Conservation (phyloP, 2,113 vertebrate species). For the Megaptera novaeangliae region DNA sequence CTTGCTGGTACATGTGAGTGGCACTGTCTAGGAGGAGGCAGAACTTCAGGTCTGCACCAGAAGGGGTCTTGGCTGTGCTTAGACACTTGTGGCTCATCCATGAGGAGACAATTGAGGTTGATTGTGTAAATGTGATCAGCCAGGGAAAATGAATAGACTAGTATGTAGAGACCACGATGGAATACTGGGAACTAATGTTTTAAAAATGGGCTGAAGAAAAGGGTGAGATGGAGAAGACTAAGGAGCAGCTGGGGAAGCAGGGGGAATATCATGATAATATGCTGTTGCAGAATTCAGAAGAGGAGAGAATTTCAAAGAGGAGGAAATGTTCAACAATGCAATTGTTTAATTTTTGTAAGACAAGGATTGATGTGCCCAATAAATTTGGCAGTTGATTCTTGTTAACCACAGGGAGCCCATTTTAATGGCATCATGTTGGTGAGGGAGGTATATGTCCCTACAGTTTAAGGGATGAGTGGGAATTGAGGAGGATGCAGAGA, state of each 20-base stretch:
- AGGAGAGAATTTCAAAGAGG: neutral
- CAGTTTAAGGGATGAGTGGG: neutral
- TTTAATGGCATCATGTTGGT: neutral
- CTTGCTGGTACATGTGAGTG: fast-evolving
- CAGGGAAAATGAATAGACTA: neutral
- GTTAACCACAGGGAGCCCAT: neutral
- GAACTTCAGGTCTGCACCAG: neutral
- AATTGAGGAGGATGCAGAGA: neutral
- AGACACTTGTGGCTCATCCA: neutral
- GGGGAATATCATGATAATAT: fast-evolving
- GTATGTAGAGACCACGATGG: neutral
- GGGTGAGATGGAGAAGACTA: neutral
- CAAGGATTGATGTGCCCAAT: neutral
- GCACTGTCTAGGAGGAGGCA: neutral
- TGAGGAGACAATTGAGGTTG: neutral
- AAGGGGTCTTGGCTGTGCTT: neutral
- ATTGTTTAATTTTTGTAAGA: neutral
- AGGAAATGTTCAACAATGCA: neutral
- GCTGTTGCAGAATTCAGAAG: neutral
- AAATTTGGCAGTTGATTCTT: neutral
- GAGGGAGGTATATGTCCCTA: neutral
- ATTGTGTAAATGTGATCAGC: neutral
- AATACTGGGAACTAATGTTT: neutral
- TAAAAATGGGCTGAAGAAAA: neutral
- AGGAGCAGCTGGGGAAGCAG: neutral